Conservation (phyloP, 2,797 vertebrate genomes). For the Sardinella longiceps region DNA sequence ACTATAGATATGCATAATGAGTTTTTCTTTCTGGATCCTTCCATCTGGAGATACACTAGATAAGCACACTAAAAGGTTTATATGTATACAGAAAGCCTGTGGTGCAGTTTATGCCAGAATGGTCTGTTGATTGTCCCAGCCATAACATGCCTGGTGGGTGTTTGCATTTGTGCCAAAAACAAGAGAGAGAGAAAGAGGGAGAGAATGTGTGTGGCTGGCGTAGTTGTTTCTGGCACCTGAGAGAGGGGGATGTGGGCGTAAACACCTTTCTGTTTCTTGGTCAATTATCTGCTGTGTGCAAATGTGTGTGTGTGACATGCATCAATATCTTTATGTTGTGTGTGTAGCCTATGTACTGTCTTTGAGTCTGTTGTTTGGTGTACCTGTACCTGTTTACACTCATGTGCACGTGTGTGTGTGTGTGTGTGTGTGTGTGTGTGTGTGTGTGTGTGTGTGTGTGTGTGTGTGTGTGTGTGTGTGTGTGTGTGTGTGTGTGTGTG, state of each 20-base stretch:
- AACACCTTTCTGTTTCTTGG: background rate
- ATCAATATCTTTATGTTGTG: too few species aligned
- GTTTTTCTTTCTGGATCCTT: background rate
- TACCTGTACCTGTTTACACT: background rate
- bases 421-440: constrained; percentile 11
- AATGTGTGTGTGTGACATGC: background rate
- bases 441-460: background rate
- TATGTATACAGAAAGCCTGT: constrained; percentile 3
- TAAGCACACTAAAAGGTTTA: constrained; percentile 5
- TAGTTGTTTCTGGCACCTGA: background rate
- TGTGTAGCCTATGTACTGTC: too few species aligned
- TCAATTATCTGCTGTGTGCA: too few species aligned
- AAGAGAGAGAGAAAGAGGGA: background rate
- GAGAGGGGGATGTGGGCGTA: background rate
- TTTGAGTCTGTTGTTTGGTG: background rate
- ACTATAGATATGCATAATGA: background rate
- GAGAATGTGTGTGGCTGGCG: background rate
- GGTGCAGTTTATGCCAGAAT: constrained; percentile 8
- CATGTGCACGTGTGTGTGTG: background rate
- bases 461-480: background rate
- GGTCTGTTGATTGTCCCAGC: background rate
- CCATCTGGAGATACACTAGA: constrained; percentile 10
- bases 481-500: background rate
- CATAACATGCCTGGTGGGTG: background rate
- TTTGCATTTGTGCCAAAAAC: background rate